A percentile compares a stretch with the other conserved stretches of the same genome.
Evolutionary conservation across 2,888 invertebrate species (phyloP).

Genomic region (Eumacrocentrus americanus): DNA sequence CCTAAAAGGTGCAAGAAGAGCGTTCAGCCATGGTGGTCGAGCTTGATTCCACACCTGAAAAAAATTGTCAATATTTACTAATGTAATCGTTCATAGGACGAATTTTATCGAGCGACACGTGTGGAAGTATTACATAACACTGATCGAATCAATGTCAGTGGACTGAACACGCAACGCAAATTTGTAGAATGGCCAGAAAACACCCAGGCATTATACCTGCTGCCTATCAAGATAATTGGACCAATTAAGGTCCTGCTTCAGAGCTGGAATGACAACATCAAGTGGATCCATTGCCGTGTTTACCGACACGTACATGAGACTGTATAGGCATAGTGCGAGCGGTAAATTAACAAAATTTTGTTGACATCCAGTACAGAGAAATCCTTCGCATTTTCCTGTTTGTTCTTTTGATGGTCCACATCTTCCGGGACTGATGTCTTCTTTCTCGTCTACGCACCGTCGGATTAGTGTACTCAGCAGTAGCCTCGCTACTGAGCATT

Average conservation of each 20-base stretch:
- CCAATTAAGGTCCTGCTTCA: slow-evolving; percentile 72
- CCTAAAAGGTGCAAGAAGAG: slow-evolving; percentile 70
- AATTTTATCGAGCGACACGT: background rate
- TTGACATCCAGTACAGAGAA: slow-evolving; percentile 75
- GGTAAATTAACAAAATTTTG: slow-evolving; percentile 61
- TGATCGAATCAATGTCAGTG: background rate
- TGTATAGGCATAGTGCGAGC: slow-evolving; percentile 68
- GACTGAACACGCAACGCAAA: background rate
- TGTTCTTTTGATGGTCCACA: slow-evolving; percentile 30
- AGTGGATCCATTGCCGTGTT: slow-evolving; percentile 67
- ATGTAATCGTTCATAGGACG: slow-evolving; percentile 5
- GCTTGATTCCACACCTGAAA: slow-evolving; percentile 81
- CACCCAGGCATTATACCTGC: slow-evolving; percentile 66
- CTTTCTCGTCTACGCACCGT: slow-evolving; percentile 37
- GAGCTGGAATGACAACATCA: slow-evolving; percentile 68
- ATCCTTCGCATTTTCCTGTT: slow-evolving; percentile 67
- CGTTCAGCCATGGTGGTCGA: slow-evolving; percentile 78
- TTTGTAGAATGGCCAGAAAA: too few relatives aligned
- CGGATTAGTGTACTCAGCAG: slow-evolving; percentile 43
- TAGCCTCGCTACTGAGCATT: slow-evolving; percentile 69
- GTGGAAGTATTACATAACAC: background rate
- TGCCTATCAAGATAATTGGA: slow-evolving; percentile 76
- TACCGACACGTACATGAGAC: slow-evolving; percentile 69
- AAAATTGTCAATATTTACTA: background rate
- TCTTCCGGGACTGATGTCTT: slow-evolving; percentile 17